These are phyloP conservation scores for Polypterus bichir DNA, from an alignment of 2,113 vertebrate genomes.

Conservation along the genomic window DNA sequence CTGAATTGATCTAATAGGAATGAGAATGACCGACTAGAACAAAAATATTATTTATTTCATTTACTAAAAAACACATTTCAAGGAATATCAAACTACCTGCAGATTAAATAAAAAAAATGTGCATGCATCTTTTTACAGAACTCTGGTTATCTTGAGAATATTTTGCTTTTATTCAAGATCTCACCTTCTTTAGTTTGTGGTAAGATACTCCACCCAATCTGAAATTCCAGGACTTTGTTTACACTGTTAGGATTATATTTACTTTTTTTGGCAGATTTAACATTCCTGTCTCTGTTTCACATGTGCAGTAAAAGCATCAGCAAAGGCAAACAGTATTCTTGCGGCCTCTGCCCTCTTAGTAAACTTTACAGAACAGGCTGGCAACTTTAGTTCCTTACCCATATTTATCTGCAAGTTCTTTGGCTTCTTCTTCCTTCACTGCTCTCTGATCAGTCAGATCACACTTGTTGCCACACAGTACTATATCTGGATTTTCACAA, in stretches of 20 bases:
- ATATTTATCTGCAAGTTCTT: constrained; percentile 82
- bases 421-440: constrained; percentile 71
- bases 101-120: too few relatives aligned
- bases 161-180: too few relatives aligned
- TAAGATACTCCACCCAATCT: constrained; percentile 7
- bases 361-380: constrained; percentile 30
- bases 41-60: too few relatives aligned
- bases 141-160: too few relatives aligned
- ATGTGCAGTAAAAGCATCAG: constrained; percentile 18
- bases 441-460: constrained; percentile 79
- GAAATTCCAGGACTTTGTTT: constrained; percentile 26
- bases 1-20: too few relatives aligned
- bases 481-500: constrained; percentile 89
- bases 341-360: constrained; percentile 38
- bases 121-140: too few relatives aligned
- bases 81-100: too few relatives aligned
- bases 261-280: constrained; percentile 26
- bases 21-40: too few relatives aligned
- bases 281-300: constrained; percentile 8
- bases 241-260: constrained; percentile 40
- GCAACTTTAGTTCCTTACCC: constrained; percentile 53
- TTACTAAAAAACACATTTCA: too few relatives aligned
- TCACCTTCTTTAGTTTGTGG: too few relatives aligned
- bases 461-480: constrained; percentile 90
- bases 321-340: constrained; percentile 31